A percentile compares a stretch with the other conserved stretches of the same genome.
These are phyloP conservation scores for Platypus cylindrus DNA, from an alignment of 2,888 invertebrate species.

Conservation along the genomic window DNA sequence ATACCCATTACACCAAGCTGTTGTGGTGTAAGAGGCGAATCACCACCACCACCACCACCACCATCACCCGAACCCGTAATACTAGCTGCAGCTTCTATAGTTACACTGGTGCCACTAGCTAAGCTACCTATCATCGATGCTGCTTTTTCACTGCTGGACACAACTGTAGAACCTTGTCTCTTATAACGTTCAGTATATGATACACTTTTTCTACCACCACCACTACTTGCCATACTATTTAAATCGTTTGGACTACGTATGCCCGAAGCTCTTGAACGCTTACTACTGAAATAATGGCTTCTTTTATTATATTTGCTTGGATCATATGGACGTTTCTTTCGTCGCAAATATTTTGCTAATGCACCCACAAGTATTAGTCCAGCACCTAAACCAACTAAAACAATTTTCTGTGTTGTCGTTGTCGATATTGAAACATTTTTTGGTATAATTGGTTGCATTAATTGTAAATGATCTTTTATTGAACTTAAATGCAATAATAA, in stretches of 20 bases:
- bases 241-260: constrained; percentile 61
- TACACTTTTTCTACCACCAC: constrained; percentile 43
- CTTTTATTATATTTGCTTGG: constrained; percentile 44
- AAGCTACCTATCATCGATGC: constrained; percentile 55
- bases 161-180: constrained; percentile 39
- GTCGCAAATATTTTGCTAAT: constrained; percentile 65
- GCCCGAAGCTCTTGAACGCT: constrained; percentile 46
- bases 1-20: constrained; percentile 85
- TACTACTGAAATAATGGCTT: constrained; percentile 40
- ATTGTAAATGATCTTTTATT: constrained; percentile 41
- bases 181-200: constrained; percentile 27
- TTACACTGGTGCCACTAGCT: constrained; percentile 35
- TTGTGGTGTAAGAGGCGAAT: constrained; percentile 62
- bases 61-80: too few species aligned
- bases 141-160: constrained; percentile 49
- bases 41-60: constrained; percentile 18
- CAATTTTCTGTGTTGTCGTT: constrained; percentile 60
- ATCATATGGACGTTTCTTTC: constrained; percentile 53
- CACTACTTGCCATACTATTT: constrained; percentile 53
- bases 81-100: constrained; percentile 15
- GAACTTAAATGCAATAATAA: constrained; percentile 43
- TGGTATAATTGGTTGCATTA: constrained; percentile 38
- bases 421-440: constrained; percentile 39
- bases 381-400: constrained; percentile 59
- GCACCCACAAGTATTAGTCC: constrained; percentile 74